Conservation (phyloP, 2,888 invertebrate species). For the Drosophila melanosoma region DNA sequence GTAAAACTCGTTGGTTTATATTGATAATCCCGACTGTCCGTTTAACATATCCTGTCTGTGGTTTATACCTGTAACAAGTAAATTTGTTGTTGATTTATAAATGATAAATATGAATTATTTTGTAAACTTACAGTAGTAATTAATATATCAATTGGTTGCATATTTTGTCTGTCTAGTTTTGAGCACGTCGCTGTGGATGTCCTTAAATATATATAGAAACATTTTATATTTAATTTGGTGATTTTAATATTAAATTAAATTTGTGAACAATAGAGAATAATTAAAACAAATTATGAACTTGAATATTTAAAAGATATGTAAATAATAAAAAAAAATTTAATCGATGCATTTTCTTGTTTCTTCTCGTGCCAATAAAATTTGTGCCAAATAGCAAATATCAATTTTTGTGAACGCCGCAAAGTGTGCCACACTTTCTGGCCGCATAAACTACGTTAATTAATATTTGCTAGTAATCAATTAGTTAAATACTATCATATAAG, state of each 20-base stretch:
- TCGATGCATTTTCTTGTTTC: neutral
- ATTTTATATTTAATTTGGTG: neutral
- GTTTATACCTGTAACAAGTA: conserved; percentile 21
- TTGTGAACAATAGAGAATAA: neutral
- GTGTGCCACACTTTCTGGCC: conserved; percentile 14
- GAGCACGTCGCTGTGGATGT: neutral
- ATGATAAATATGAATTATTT: neutral
- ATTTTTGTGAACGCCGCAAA: conserved; percentile 10
- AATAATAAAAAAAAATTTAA: neutral
- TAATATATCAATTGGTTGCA: neutral
- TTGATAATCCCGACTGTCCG: neutral
- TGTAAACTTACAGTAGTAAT: conserved; percentile 3
- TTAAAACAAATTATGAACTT: neutral
- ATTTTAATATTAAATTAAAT: neutral
- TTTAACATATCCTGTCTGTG: neutral
- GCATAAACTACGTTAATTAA: neutral
- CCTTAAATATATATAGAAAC: neutral
- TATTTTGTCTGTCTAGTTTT: neutral
- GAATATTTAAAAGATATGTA: neutral
- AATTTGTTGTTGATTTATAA: neutral
- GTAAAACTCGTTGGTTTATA: too few relatives aligned
- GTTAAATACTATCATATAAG: neutral
- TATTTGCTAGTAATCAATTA: neutral
- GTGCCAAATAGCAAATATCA: neutral
- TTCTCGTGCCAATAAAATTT: neutral